Percentiles rank a stretch among this genome's conserved stretches.
phyloP scores from a whole-genome alignment of 30 jellyfish, hydroid and myxozoan species.

The Turritopsis dohrnii region DNA sequence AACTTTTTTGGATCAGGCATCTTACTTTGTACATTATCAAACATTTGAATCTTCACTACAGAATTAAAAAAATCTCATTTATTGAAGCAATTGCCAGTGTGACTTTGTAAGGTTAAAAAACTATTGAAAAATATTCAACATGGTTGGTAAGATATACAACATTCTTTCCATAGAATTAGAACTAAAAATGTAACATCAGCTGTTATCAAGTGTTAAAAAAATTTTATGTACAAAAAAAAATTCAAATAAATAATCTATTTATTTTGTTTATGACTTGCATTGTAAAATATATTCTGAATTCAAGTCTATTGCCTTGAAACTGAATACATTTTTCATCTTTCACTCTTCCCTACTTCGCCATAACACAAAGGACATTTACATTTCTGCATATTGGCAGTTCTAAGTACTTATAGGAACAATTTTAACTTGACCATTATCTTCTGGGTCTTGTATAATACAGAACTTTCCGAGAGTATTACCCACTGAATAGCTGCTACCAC shows the following conservation, averaged over 20 bases:
- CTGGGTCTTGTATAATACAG: slow-evolving; percentile 33
- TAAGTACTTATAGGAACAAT: slow-evolving; percentile 29
- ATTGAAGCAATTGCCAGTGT: too few species aligned
- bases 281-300: too few species aligned
- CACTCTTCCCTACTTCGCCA: not conserved
- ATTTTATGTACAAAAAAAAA: not conserved
- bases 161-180: not conserved
- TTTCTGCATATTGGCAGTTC: not conserved
- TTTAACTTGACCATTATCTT: slow-evolving; percentile 32
- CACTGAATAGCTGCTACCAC: not conserved
- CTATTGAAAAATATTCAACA: not conserved
- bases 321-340: too few species aligned
- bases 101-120: too few species aligned
- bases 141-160: not conserved
- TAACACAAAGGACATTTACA: not conserved
- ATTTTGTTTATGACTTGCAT: not conserved
- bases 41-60: too few species aligned
- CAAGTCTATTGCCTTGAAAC: not conserved
- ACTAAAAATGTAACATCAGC: not conserved
- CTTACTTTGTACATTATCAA: too few species aligned
- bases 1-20: too few species aligned
- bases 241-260: not conserved
- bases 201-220: not conserved
- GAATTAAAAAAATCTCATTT: too few species aligned
- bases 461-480: slow-evolving; percentile 30